Conservation (phyloP, 1,140 invertebrate genomes). For the Drosophila pseudoobscura region DNA sequence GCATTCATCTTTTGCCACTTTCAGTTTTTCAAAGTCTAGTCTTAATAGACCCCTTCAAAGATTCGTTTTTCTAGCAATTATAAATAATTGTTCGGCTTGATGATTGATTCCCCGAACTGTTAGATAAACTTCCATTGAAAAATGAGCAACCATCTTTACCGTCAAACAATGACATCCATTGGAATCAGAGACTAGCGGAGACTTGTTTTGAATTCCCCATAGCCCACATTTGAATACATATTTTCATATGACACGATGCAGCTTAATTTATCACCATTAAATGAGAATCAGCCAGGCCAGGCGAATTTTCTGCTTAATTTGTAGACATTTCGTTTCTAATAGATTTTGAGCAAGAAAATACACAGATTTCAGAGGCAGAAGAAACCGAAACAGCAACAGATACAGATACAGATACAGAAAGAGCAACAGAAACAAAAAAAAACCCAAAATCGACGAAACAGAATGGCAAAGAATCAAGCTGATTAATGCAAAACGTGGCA, state of each 20-base stretch:
- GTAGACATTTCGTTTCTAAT: slow-evolving; percentile 7
- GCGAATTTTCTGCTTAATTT: slow-evolving; percentile 27
- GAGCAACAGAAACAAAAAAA: slow-evolving; percentile 2
- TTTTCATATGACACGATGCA: slow-evolving; percentile 7
- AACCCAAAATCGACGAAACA: slow-evolving; percentile 11
- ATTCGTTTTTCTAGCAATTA: too few relatives aligned
- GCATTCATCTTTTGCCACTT: too few relatives aligned
- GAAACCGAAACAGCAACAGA: slow-evolving; percentile 6
- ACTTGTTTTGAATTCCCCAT: slow-evolving; percentile 10
- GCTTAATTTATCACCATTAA: slow-evolving; percentile 38
- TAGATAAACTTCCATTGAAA: background rate
- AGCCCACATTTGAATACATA: too few relatives aligned
- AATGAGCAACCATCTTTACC: background rate
- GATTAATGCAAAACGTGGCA: slow-evolving; percentile 73
- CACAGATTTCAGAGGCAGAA: slow-evolving; percentile 1
- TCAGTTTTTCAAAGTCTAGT: too few relatives aligned
- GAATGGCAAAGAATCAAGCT: slow-evolving; percentile 49
- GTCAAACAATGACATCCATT: slow-evolving; percentile 1
- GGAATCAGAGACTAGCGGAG: slow-evolving; percentile 27
- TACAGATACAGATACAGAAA: background rate
- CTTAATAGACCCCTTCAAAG: too few relatives aligned
- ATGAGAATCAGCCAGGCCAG: background rate
- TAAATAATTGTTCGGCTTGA: too few relatives aligned
- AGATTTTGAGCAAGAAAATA: slow-evolving; percentile 17
- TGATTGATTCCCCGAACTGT: slow-evolving; percentile 6